Evolutionary conservation across 2,888 invertebrate genomes (phyloP).

Genomic region (Tinea trinotella): DNA sequence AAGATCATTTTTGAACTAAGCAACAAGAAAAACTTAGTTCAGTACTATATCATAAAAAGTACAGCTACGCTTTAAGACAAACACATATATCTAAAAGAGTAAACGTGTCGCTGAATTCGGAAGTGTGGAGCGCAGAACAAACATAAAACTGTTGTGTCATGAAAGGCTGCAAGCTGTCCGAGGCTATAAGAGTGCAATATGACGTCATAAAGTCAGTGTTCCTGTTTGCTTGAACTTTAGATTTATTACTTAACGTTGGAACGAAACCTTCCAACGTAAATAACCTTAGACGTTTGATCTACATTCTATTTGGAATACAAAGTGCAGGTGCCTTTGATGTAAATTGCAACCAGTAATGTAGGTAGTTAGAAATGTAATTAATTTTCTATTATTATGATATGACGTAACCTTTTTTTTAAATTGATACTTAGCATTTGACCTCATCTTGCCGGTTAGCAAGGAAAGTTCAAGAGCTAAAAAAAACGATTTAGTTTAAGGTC

Average conservation of each 20-base stretch:
- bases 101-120: neutral
- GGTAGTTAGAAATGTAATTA: no score
- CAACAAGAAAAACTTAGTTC: neutral
- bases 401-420: no score
- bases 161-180: conserved; percentile 13
- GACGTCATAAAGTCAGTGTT: conserved; percentile 12
- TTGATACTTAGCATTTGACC: no score
- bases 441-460: no score
- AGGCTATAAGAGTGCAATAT: neutral
- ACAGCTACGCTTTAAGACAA: no score
- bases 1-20: neutral
- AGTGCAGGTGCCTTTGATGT: neutral
- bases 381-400: no score
- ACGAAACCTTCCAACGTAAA: neutral
- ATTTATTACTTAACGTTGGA: conserved; percentile 2
- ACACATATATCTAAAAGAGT: no score
- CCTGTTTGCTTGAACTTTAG: conserved; percentile 5
- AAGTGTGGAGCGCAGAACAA: neutral
- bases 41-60: no score
- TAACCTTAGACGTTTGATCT: neutral
- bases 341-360: no score
- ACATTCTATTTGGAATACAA: neutral
- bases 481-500: no score
- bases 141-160: conserved; percentile 3
- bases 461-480: no score